Conservation (phyloP, 2,797 vertebrate genomes). For the Cottoperca gobio region DNA sequence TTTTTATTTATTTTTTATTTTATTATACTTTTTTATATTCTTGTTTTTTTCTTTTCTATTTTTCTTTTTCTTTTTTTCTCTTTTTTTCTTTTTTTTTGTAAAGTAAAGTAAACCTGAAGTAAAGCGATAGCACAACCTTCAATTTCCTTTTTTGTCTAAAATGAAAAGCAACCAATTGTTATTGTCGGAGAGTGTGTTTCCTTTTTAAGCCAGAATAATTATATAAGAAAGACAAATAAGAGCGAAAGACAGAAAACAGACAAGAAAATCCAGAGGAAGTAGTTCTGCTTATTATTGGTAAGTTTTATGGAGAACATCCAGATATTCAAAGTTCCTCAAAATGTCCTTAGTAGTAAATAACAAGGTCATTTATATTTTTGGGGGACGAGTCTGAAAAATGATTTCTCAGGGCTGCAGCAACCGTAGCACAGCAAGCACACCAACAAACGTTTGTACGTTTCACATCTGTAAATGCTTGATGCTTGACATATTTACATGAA, state of each 20-base stretch:
- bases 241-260: not conserved
- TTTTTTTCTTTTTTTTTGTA: no score
- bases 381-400: not conserved
- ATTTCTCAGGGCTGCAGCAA: not conserved
- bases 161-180: not conserved
- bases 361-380: not conserved
- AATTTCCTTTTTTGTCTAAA: not conserved
- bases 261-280: not conserved
- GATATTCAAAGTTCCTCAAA: not conserved
- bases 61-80: no score
- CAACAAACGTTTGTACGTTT: not conserved
- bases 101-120: no score
- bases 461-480: constrained; percentile 33
- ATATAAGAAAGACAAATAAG: not conserved
- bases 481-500: constrained; percentile 15
- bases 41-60: no score
- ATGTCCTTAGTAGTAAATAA: not conserved
- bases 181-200: not conserved
- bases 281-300: not conserved
- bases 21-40: no score
- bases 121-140: not conserved
- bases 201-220: not conserved
- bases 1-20: no score
- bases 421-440: not conserved
- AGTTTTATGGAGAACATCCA: not conserved